These are phyloP conservation scores for Siderastrea siderea DNA, from an alignment of 92 coral and sea anemone species.

Conservation along the genomic window DNA sequence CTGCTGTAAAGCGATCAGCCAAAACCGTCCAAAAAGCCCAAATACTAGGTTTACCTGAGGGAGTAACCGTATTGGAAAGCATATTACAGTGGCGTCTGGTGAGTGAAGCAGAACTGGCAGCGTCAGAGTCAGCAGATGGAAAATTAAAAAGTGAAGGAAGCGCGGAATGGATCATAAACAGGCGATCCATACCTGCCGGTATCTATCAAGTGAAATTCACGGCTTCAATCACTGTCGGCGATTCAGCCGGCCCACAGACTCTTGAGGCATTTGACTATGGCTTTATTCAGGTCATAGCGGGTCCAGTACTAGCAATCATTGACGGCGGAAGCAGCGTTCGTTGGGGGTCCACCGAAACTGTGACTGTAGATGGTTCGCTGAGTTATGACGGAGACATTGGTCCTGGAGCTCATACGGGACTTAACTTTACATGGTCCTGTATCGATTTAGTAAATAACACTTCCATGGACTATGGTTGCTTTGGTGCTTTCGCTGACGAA, in stretches of 20 bases:
- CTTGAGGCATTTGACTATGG: slow-evolving; percentile 44
- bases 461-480: not conserved
- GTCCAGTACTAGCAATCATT: slow-evolving; percentile 57
- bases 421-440: slow-evolving; percentile 67
- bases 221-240: slow-evolving; percentile 15
- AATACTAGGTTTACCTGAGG: not conserved
- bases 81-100: not conserved
- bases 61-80: not conserved
- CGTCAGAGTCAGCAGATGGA: slow-evolving; percentile 15
- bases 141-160: slow-evolving; percentile 23
- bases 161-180: slow-evolving; percentile 33
- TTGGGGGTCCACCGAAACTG: slow-evolving; percentile 25
- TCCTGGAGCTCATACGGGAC: slow-evolving; percentile 36
- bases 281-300: slow-evolving; percentile 42
- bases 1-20: slow-evolving; percentile 9
- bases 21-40: not conserved
- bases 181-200: slow-evolving; percentile 20
- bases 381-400: slow-evolving; percentile 61
- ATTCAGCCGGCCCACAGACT: not conserved
- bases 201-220: slow-evolving; percentile 29
- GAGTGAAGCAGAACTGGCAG: too few species aligned
- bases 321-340: slow-evolving; percentile 55
- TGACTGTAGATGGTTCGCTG: slow-evolving; percentile 48
- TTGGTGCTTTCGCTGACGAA: slow-evolving; percentile 12
- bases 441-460: not conserved